Evolutionary conservation across 2,797 vertebrate species (phyloP).

Genomic region (Gila robusta): DNA sequence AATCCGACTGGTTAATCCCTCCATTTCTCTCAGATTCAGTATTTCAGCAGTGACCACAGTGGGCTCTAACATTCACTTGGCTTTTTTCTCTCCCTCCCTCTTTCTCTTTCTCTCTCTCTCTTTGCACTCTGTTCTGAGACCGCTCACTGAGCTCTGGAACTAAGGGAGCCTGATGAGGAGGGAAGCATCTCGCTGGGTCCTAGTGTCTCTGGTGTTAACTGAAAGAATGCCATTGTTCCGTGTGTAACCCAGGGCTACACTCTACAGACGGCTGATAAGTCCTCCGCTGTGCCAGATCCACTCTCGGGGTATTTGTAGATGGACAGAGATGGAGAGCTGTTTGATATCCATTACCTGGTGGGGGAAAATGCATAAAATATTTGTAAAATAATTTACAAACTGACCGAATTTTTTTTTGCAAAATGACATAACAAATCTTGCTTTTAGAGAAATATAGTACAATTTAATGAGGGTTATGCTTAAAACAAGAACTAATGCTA

Average conservation of each 20-base stretch:
- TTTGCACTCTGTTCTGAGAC: conserved; percentile 69
- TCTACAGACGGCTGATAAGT: conserved; percentile 42
- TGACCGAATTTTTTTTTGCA: not conserved
- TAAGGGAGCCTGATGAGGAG: conserved; percentile 71
- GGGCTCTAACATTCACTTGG: conserved; percentile 72
- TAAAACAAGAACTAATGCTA: not conserved
- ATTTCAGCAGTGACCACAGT: conserved; percentile 70
- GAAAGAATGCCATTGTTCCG: conserved; percentile 67
- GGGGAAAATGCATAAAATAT: not conserved
- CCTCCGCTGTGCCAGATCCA: conserved; percentile 13
- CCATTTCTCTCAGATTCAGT: conserved; percentile 71
- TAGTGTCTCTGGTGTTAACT: conserved; percentile 68
- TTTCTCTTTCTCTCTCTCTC: conserved; percentile 43
- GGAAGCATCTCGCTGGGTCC: conserved; percentile 76
- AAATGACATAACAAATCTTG: not conserved
- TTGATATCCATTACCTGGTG: not conserved
- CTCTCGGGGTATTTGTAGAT: conserved; percentile 4
- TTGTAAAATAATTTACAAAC: not conserved
- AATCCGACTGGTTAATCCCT: conserved; percentile 73
- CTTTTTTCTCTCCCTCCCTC: conserved; percentile 66
- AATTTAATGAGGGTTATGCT: not conserved
- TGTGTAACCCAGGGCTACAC: conserved; percentile 44
- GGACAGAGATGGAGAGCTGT: conserved; percentile 1
- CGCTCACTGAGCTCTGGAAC: conserved; percentile 74
- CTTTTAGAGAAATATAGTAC: not conserved